Conservation (phyloP, 2,888 invertebrate species). For the Pammene fasciana region DNA sequence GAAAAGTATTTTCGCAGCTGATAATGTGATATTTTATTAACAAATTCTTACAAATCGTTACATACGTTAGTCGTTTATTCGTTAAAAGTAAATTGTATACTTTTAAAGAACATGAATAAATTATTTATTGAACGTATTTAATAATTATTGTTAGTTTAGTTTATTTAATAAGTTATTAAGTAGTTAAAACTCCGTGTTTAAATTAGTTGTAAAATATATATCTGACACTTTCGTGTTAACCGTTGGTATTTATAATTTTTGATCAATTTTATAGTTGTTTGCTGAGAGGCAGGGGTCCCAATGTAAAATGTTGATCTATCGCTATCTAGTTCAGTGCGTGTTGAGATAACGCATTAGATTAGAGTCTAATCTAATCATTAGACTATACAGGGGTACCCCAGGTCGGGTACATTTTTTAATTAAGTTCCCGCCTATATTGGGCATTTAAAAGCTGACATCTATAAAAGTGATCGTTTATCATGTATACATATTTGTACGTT, state of each 20-base stretch:
- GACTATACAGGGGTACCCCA: no score
- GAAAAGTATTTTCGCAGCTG: slow-evolving; percentile 59
- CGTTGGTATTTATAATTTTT: neutral
- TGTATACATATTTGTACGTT: neutral
- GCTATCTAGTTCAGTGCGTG: neutral
- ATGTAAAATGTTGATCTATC: no score
- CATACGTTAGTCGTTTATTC: slow-evolving; percentile 4
- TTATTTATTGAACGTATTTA: slow-evolving; percentile 6
- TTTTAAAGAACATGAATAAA: slow-evolving; percentile 1
- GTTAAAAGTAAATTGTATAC: neutral
- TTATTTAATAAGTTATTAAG: slow-evolving; percentile 24
- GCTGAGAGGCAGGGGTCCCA: neutral
- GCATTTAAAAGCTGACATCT: neutral
- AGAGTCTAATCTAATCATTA: no score
- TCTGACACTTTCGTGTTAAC: slow-evolving; percentile 8
- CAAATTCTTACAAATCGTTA: slow-evolving; percentile 51
- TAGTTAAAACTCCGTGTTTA: slow-evolving; percentile 13
- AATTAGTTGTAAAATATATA: slow-evolving; percentile 3
- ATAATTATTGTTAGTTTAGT: slow-evolving; percentile 21
- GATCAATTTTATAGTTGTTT: slow-evolving; percentile 1
- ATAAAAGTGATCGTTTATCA: neutral
- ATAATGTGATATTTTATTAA: slow-evolving; percentile 73
- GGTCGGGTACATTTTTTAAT: no score
- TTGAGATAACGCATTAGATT: no score
- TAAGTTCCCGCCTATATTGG: no score